These are phyloP conservation scores for Neuroterus valhalla DNA, from an alignment of 1,140 invertebrate species.

Conservation along the genomic window DNA sequence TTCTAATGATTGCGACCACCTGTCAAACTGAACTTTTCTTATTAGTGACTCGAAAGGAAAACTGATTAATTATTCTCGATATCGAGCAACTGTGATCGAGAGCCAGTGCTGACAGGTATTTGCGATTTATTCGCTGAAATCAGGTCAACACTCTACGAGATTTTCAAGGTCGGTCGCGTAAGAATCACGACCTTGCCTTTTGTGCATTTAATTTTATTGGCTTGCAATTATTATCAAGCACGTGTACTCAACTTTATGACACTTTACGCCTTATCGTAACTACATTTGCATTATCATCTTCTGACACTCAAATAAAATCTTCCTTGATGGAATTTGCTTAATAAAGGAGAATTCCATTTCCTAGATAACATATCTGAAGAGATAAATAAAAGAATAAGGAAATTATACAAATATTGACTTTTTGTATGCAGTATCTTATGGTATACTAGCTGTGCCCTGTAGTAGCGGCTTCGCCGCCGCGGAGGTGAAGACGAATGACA, in stretches of 20 bases:
- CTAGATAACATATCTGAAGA: too few relatives aligned
- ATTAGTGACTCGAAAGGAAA: constrained; percentile 43
- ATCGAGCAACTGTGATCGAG: background rate
- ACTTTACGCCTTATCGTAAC: background rate
- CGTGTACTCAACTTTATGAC: constrained; percentile 11
- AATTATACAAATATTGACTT: too few relatives aligned
- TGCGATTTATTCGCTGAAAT: constrained; percentile 26
- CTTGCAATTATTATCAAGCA: constrained; percentile 15
- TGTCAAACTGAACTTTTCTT: constrained; percentile 54
- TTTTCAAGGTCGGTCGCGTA: constrained; percentile 34
- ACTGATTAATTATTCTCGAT: constrained; percentile 41
- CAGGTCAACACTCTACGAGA: constrained; percentile 28
- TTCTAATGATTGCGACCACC: constrained; percentile 39
- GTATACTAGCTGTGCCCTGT: too few relatives aligned
- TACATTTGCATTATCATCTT: background rate
- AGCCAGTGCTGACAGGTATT: constrained; percentile 32
- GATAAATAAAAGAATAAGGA: too few relatives aligned
- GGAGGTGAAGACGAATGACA: too few relatives aligned
- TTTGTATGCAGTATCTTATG: too few relatives aligned
- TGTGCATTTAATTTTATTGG: constrained; percentile 24
- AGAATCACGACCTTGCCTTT: constrained; percentile 30
- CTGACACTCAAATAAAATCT: background rate
- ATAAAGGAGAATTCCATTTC: background rate
- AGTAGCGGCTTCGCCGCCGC: too few relatives aligned
- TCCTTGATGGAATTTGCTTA: background rate